These are phyloP conservation scores for Furcifer pardalis DNA, from an alignment of 2,797 vertebrate genomes.

Conservation along the genomic window DNA sequence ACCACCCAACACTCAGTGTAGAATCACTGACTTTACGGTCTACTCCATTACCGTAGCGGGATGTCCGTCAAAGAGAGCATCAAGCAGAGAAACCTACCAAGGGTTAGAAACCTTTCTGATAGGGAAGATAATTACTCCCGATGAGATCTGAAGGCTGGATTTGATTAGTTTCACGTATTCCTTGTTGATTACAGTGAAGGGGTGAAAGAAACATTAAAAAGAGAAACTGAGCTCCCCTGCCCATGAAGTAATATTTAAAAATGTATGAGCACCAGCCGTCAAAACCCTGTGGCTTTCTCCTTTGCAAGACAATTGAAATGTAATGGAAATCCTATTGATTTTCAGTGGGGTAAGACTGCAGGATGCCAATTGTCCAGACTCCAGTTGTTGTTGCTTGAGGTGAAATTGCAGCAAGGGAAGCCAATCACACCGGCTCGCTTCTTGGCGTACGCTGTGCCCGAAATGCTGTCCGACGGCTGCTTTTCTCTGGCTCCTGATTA, in stretches of 20 bases:
- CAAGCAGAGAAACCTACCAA: slow-evolving; percentile 24
- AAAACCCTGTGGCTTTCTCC: slow-evolving; percentile 61
- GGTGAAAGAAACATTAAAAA: slow-evolving; percentile 46
- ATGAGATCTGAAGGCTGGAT: slow-evolving; percentile 56
- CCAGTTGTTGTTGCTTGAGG: slow-evolving; percentile 62
- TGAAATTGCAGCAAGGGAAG: slow-evolving; percentile 54
- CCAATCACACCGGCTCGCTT: slow-evolving; percentile 59
- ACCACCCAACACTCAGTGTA: too few species aligned
- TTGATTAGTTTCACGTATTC: slow-evolving; percentile 58
- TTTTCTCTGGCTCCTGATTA: slow-evolving; percentile 61
- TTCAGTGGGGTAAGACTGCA: slow-evolving; percentile 63
- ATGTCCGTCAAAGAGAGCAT: slow-evolving; percentile 1
- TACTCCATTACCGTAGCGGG: too few species aligned
- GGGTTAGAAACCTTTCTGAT: slow-evolving; percentile 40
- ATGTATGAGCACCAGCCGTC: slow-evolving; percentile 32
- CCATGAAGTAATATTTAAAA: slow-evolving; percentile 62
- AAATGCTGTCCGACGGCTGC: slow-evolving; percentile 37
- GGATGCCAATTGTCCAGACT: slow-evolving; percentile 70
- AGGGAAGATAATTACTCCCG: slow-evolving; percentile 38
- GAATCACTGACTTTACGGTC: too few species aligned
- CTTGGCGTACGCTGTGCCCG: slow-evolving; percentile 35
- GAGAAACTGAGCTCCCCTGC: slow-evolving; percentile 52
- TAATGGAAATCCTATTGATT: slow-evolving; percentile 76
- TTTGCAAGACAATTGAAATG: slow-evolving; percentile 65
- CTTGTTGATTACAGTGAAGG: slow-evolving; percentile 45